Percentiles rank a stretch among this genome's conserved stretches.
Conservation (phyloP, 2,113 vertebrate species). For the Motacilla alba region DNA sequence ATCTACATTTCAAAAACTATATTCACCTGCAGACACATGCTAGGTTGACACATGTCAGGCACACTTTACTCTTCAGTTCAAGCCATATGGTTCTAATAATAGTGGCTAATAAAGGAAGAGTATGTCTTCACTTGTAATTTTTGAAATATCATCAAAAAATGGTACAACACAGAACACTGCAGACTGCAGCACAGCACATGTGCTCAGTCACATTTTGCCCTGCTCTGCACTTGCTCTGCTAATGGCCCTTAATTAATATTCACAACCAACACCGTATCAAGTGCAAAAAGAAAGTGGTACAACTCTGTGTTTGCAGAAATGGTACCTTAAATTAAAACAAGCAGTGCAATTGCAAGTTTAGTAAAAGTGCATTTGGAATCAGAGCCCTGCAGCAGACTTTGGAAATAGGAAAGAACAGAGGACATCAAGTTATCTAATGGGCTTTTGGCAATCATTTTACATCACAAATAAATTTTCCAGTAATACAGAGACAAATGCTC, state of each 20-base stretch:
- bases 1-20: not conserved
- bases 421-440: conserved; percentile 28
- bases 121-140: conserved; percentile 45
- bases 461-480: not conserved
- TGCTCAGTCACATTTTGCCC: conserved; percentile 26
- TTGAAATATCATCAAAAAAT: conserved; percentile 36
- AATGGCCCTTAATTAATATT: conserved; percentile 44
- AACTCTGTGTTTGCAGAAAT: conserved; percentile 10
- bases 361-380: conserved; percentile 32
- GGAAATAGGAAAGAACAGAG: not conserved
- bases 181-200: conserved; percentile 2
- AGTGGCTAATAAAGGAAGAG: conserved; percentile 25
- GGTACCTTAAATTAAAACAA: conserved; percentile 41
- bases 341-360: conserved; percentile 9
- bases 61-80: not conserved
- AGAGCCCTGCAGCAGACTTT: not conserved
- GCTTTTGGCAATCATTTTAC: conserved; percentile 16
- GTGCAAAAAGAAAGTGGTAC: not conserved
- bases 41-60: not conserved
- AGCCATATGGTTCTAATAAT: conserved; percentile 34
- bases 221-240: conserved; percentile 33
- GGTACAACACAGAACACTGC: not conserved
- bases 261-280: conserved; percentile 6
- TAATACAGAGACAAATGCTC: not conserved
- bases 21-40: not conserved